These are phyloP conservation scores for Marmota flaviventris DNA, from an alignment of 2,113 vertebrate genomes.

Conservation along the genomic window DNA sequence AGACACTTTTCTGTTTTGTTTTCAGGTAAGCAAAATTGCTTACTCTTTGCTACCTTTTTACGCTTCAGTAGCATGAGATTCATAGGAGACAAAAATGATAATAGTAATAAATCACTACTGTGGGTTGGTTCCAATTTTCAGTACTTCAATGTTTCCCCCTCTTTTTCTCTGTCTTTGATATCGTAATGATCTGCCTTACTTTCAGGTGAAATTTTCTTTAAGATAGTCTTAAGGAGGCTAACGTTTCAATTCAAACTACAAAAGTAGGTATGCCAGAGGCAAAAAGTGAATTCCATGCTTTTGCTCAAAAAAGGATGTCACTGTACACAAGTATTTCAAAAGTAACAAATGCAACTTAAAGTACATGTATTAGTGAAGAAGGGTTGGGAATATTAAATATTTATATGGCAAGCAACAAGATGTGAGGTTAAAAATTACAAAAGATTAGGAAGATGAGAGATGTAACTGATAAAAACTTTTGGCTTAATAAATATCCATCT, in stretches of 20 bases:
- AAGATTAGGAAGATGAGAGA: background rate
- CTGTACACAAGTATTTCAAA: background rate
- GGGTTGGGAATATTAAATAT: background rate
- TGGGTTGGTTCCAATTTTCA: background rate
- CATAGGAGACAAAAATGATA: background rate
- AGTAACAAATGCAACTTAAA: background rate
- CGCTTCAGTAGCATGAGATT: background rate
- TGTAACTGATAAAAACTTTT: background rate
- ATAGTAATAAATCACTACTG: background rate
- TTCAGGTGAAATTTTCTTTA: background rate
- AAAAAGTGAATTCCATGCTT: constrained; percentile 14
- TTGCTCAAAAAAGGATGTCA: background rate
- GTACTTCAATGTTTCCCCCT: background rate
- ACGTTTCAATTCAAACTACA: background rate
- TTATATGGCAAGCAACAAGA: background rate
- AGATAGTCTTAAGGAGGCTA: background rate
- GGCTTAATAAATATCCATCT: background rate
- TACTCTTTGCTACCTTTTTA: background rate
- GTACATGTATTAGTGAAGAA: background rate
- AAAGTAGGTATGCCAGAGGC: background rate
- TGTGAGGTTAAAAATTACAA: background rate
- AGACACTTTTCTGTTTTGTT: background rate
- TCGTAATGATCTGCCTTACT: background rate
- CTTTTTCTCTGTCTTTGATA: background rate
- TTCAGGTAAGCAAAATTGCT: background rate